Conservation (phyloP, 2,797 vertebrate species). For the Botia kubotai region DNA sequence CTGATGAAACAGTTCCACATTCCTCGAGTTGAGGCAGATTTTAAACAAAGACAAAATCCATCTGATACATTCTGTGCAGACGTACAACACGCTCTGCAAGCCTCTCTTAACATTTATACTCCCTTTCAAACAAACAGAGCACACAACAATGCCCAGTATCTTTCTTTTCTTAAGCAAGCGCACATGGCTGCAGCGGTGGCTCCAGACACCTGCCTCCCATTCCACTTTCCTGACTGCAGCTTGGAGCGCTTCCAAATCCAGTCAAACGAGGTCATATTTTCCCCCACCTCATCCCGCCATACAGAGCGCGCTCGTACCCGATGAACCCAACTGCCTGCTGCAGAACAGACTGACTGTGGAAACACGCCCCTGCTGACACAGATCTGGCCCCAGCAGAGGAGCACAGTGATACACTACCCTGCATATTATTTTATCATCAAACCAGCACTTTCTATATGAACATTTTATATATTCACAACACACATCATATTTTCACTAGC, state of each 20-base stretch:
- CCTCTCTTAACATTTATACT: neutral
- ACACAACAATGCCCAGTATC: slow-evolving; percentile 3
- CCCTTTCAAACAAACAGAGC: neutral
- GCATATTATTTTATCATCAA: neutral
- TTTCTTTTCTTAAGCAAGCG: slow-evolving; percentile 16
- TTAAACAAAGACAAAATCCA: neutral
- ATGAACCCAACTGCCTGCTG: slow-evolving; percentile 61
- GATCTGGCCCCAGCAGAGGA: slow-evolving; percentile 29
- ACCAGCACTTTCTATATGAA: neutral
- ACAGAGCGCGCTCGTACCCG: slow-evolving; percentile 54
- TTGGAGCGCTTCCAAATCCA: slow-evolving; percentile 62
- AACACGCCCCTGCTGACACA: slow-evolving; percentile 52
- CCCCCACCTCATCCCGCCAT: slow-evolving; percentile 49
- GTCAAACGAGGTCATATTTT: slow-evolving; percentile 64
- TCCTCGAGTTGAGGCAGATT: slow-evolving; percentile 19
- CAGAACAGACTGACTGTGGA: slow-evolving; percentile 52
- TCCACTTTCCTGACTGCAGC: slow-evolving; percentile 59
- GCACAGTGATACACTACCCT: neutral
- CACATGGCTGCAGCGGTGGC: slow-evolving; percentile 25
- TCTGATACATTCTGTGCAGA: neutral
- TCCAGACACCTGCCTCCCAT: slow-evolving; percentile 56
- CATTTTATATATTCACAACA: neutral
- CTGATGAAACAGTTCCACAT: slow-evolving; percentile 30
- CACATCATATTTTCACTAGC: neutral
- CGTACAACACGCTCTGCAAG: neutral